Evolutionary conservation across 2,888 invertebrate genomes (phyloP).

Genomic region (Cyclophora albipunctata): DNA sequence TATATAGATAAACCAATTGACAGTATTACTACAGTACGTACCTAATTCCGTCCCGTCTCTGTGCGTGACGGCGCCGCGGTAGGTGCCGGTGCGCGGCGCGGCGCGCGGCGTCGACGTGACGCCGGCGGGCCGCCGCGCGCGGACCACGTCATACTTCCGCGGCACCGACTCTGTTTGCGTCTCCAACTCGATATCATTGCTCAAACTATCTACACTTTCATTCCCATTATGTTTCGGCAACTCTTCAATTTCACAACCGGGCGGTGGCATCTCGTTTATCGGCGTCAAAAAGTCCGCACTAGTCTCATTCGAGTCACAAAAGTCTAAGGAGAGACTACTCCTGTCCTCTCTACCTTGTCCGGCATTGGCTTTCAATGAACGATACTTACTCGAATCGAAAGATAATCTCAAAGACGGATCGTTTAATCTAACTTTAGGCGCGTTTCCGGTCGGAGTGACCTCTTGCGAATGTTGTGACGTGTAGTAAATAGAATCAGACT

Average conservation of each 20-base stretch:
- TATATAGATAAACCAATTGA: too few species aligned
- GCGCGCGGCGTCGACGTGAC: too few species aligned
- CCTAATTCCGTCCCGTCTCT: slow-evolving; percentile 64
- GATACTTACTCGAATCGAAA: slow-evolving; percentile 63
- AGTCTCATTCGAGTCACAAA: slow-evolving; percentile 69
- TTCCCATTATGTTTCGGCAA: slow-evolving; percentile 62
- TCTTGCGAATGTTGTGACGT: slow-evolving; percentile 69
- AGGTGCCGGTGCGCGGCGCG: slow-evolving; percentile 39
- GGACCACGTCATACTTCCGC: slow-evolving; percentile 40
- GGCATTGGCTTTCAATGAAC: slow-evolving; percentile 46
- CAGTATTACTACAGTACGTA: slow-evolving; percentile 24
- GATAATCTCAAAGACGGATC: slow-evolving; percentile 60
- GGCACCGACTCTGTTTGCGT: slow-evolving; percentile 67
- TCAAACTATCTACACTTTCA: slow-evolving; percentile 60
- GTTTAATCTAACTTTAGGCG: slow-evolving; percentile 48
- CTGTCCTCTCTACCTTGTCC: slow-evolving; percentile 51
- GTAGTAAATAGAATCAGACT: slow-evolving; percentile 67
- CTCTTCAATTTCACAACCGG: slow-evolving; percentile 67
- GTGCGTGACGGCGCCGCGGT: slow-evolving; percentile 55
- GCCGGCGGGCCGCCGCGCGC: slow-evolving; percentile 21
- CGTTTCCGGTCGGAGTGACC: slow-evolving; percentile 57
- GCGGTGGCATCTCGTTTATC: slow-evolving; percentile 69
- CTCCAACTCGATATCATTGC: slow-evolving; percentile 62
- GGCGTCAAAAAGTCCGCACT: slow-evolving; percentile 70
- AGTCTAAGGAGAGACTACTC: slow-evolving; percentile 62